Evolutionary conservation across 2,113 vertebrate genomes (phyloP), one percentile per base, ranked within the genome.

Genomic region (Ictalurus punctatus): DNA sequence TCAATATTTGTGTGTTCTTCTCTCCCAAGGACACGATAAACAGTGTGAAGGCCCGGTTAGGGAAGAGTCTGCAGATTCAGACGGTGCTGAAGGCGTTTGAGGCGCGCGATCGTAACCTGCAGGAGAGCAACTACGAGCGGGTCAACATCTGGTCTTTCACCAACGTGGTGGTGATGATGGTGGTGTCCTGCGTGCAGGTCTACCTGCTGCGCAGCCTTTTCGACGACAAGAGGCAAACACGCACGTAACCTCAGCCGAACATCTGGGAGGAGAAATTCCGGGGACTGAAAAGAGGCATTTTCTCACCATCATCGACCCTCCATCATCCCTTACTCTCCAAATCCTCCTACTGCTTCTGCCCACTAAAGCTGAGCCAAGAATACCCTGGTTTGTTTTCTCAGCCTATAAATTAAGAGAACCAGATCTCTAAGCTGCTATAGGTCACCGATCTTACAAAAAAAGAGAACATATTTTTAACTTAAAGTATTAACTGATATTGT

Each of bases 51-150:
- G 94, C 96, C 83, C 97, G 98, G 54, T 93, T 99, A 92, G 97
- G 97, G 80, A 99, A 98, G 95, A 99, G 98, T 3, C 93, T 97
- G 65, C 98, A 99, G 88, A 97, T 99, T 93, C 98, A 99, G 94
- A 98, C 96, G 1, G 84, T 99, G 88, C 96, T 99, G 84, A 96
- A 95, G 93, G 98, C 98, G 9, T 99, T 98, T 82, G 98, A 99
- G 94, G 98, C 98, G 87, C 97, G 98, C 1, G 98, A 99, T 95
- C 95, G 98, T 80, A 99, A 99, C 89, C 94, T 98, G 87, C 98
- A 99, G 93, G 98, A 99, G 95, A 98, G 97, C 93, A 99, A 99
- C 95, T 98, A 94, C 61, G 96, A 99, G 30, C 95, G 97, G 87
- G 98, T 99, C 86, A 99, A 98, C 93, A 94, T 98, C 88, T 99